phyloP scores from a whole-genome alignment of 2,113 vertebrate genomes.

The Vicugna pacos region DNA sequence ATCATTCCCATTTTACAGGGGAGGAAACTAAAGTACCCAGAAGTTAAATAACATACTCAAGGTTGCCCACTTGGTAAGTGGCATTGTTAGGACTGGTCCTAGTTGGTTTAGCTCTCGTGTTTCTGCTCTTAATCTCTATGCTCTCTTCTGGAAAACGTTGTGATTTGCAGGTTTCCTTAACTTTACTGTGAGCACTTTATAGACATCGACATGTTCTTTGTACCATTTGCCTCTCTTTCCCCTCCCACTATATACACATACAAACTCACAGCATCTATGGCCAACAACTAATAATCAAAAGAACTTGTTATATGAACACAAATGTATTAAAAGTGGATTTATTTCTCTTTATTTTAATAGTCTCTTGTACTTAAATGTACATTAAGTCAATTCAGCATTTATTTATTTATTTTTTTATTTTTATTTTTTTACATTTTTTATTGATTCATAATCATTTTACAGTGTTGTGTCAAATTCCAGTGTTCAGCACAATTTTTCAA shows the following conservation, averaged over 20 bases:
- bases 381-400: not conserved
- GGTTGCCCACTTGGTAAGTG: not conserved
- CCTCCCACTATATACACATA: not conserved
- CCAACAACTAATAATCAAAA: not conserved
- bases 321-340: not conserved
- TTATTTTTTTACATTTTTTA: no score
- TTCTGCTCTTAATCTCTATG: not conserved
- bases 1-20: not conserved
- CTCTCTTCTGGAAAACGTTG: not conserved
- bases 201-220: not conserved
- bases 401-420: not conserved
- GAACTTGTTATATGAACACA: not conserved
- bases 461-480: no score
- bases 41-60: not conserved
- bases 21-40: not conserved
- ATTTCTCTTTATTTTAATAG: not conserved
- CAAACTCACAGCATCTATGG: not conserved
- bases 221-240: not conserved
- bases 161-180: slow-evolving; percentile 10
- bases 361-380: not conserved
- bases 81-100: not conserved
- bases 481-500: no score
- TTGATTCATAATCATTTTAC: no score
- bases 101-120: not conserved
- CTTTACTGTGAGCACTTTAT: not conserved